A percentile compares a stretch with the other conserved stretches of the same genome.
phyloP scores from a whole-genome alignment of 2,797 vertebrate genomes.

The Enteromius treurensis region DNA sequence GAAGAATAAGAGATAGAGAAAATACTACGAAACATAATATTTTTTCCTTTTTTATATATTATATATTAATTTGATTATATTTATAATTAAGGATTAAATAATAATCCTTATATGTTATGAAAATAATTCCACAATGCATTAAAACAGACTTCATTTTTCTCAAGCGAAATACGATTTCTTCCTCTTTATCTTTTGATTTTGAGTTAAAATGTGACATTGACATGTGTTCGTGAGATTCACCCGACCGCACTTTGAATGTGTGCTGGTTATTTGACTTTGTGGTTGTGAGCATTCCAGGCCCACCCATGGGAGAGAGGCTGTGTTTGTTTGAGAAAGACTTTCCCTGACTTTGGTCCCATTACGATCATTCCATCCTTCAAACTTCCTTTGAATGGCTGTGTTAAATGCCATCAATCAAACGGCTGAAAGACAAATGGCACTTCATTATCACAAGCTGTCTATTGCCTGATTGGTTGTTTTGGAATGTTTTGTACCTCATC shows the following conservation, averaged over 20 bases:
- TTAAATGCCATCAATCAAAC: slow-evolving; percentile 40
- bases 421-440: slow-evolving; percentile 47
- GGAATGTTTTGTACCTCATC: background rate
- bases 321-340: slow-evolving; percentile 23
- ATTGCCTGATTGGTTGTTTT: background rate
- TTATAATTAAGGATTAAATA: background rate
- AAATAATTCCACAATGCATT: background rate
- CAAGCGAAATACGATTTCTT: background rate
- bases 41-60: no score
- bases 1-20: background rate
- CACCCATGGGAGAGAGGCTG: slow-evolving; percentile 10
- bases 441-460: slow-evolving; percentile 47
- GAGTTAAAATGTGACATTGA: background rate
- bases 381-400: slow-evolving; percentile 7
- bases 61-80: background rate
- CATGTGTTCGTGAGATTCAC: slow-evolving; percentile 3
- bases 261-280: slow-evolving; percentile 24
- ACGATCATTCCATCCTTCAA: slow-evolving; percentile 20
- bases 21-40: background rate
- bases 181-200: background rate
- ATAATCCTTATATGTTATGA: background rate
- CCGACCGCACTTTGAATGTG: background rate
- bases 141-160: background rate
- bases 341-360: slow-evolving; percentile 33
- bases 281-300: slow-evolving; percentile 20